Conservation (phyloP, 2,888 invertebrate species). For the Heteropelma amictum region DNA sequence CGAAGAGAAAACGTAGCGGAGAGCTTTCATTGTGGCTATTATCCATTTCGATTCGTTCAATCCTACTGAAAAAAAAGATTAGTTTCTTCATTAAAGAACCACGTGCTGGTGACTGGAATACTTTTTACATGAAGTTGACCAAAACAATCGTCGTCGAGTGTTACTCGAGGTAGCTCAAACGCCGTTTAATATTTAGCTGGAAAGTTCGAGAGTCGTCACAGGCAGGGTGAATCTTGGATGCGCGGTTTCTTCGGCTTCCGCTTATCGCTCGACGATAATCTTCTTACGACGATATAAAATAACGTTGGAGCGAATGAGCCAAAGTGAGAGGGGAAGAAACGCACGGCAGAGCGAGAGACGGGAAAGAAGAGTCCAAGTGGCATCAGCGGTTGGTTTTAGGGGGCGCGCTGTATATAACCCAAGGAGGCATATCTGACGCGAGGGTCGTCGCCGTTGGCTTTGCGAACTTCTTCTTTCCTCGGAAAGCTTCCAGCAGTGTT, state of each 20-base stretch:
- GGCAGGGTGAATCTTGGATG: slow-evolving; percentile 49
- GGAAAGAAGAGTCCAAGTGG: slow-evolving; percentile 35
- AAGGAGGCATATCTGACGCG: slow-evolving; percentile 46
- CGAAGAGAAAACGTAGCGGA: background rate
- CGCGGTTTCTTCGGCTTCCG: slow-evolving; percentile 45
- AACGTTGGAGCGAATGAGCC: slow-evolving; percentile 4
- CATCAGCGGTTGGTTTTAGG: slow-evolving; percentile 33
- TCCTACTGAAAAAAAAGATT: too few relatives aligned
- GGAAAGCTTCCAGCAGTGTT: slow-evolving; percentile 32
- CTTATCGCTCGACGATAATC: slow-evolving; percentile 53
- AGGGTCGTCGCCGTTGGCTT: slow-evolving; percentile 36
- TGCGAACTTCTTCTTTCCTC: slow-evolving; percentile 54
- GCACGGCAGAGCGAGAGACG: too few relatives aligned
- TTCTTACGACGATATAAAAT: slow-evolving; percentile 52
- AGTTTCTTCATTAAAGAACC: too few relatives aligned
- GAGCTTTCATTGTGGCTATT: background rate
- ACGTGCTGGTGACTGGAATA: too few relatives aligned
- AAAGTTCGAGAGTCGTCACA: slow-evolving; percentile 40
- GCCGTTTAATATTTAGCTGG: slow-evolving; percentile 32
- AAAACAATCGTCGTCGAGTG: too few relatives aligned
- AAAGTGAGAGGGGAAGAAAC: slow-evolving; percentile 2
- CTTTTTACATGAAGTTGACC: too few relatives aligned
- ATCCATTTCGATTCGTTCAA: too few relatives aligned
- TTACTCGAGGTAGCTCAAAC: too few relatives aligned
- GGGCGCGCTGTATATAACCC: slow-evolving; percentile 47